Evolutionary conservation across 2,888 invertebrate genomes (phyloP), one percentile per base, ranked within the genome.

Genomic region (Thumatha senex): DNA sequence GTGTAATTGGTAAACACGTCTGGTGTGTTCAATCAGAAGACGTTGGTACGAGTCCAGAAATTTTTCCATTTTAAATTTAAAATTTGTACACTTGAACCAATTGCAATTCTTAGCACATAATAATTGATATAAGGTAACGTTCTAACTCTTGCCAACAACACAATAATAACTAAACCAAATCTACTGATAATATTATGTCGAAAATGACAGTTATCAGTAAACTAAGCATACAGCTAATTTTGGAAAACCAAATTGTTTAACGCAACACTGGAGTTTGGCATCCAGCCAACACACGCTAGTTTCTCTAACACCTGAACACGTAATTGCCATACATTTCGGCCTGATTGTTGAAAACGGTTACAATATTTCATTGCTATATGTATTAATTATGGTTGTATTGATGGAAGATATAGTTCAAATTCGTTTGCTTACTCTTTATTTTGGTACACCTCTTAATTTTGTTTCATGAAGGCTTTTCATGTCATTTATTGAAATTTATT

Each of bases 261-360:
- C 63, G 63, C 53, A 38, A 24, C 47, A 55, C 43, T 41, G 33
- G 45, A 54, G 46, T 54, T 48, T 67, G 63, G 67, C 67, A 11
- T 24, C 9, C 11, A 36, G 63, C 67, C 67, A 67, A 53, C 67
- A 54, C 58, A 63, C 53, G 51, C 63, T 50, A 55, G 52, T 57
- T 46, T 59, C 55, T 67, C 65, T 70, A 66, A 74, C 78, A 79
- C 78, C 78, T 77, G 75, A 67, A 60, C 60, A 61, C 61, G 66
- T 74, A 77, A 78, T 79, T 78, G 70, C 68, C 61, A 59, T 70
- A 72, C 68, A 74, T 75, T 72, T 76, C 63, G 63, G 58, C 59
- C 58, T 57, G 66, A 66, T 70, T 68, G 72, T 58, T 44, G 60
- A 61, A 50, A 63, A 62, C 57, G 58, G 60, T 60, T 61, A 57